Evolutionary conservation across 2,113 vertebrate genomes (phyloP).

Genomic region (Laticauda colubrina): DNA sequence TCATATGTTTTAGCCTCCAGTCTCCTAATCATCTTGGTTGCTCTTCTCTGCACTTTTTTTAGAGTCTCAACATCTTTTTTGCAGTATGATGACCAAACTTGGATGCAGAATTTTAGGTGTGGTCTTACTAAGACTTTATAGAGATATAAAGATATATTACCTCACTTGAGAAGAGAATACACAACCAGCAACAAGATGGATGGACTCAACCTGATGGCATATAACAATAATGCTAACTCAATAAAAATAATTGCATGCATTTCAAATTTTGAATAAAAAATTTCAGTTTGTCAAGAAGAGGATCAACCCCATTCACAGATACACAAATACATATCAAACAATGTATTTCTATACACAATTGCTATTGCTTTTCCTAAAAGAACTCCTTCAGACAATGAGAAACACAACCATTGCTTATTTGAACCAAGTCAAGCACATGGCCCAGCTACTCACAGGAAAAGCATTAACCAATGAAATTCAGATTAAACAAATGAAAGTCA

Average conservation of each 20-base stretch:
- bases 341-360: constrained; percentile 19
- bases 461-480: constrained; percentile 45
- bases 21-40: no score
- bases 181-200: not conserved
- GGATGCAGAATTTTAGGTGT: no score
- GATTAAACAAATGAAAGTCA: constrained; percentile 31
- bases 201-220: not conserved
- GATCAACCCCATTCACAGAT: not conserved
- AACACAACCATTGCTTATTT: not conserved
- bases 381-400: constrained; percentile 51
- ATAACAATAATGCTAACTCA: not conserved
- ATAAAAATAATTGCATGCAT: not conserved
- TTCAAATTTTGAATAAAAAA: not conserved
- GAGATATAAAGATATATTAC: no score
- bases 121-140: no score
- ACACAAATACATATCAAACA: not conserved
- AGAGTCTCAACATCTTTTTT: no score
- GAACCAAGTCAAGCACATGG: constrained; percentile 29
- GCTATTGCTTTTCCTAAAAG: constrained; percentile 62
- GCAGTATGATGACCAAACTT: no score
- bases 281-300: not conserved
- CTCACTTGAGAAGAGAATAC: no score
- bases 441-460: constrained; percentile 34
- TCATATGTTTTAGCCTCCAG: no score
- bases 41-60: no score